Conservation (phyloP, 2,797 vertebrate species). For the Cyclura pinguis region DNA sequence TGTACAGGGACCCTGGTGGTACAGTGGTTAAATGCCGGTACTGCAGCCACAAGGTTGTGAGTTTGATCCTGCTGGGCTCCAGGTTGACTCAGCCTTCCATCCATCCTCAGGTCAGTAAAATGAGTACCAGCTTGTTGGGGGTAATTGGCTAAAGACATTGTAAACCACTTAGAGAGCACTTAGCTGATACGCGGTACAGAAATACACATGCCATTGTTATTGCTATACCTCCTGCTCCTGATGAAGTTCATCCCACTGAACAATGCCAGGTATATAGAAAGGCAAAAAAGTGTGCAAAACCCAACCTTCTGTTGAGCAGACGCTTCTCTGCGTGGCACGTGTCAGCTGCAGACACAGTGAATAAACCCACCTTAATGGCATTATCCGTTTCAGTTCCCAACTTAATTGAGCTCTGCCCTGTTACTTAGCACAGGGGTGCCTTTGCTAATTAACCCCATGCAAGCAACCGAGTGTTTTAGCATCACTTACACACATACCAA, state of each 20-base stretch:
- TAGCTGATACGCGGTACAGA: too few relatives aligned
- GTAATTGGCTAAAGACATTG: too few relatives aligned
- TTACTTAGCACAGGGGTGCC: constrained; percentile 43
- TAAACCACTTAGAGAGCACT: too few relatives aligned
- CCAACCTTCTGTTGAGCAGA: constrained; percentile 39
- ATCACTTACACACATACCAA: not conserved
- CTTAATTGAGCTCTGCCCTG: constrained; percentile 64
- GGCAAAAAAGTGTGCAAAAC: constrained; percentile 29
- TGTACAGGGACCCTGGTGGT: too few relatives aligned
- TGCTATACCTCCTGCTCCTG: too few relatives aligned
- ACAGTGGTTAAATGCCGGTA: too few relatives aligned
- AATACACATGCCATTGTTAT: too few relatives aligned
- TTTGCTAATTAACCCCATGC: constrained; percentile 60
- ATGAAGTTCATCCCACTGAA: rapidly evolving
- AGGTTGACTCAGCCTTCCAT: too few relatives aligned
- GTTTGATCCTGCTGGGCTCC: too few relatives aligned
- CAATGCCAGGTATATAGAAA: rapidly evolving
- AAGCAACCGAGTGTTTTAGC: constrained; percentile 28
- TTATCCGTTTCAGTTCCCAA: constrained; percentile 70
- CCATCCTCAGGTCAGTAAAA: too few relatives aligned
- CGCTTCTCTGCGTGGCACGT: constrained; percentile 45
- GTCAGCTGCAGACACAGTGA: constrained; percentile 32
- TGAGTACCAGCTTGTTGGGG: too few relatives aligned
- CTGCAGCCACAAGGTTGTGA: too few relatives aligned
- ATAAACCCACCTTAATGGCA: constrained; percentile 66